These are phyloP conservation scores for Mus musculus DNA, from an alignment of 2,113 vertebrate species.

Conservation along the genomic window GRCm39 chr8:6704501-6705000, in stretches of 20 bases:
- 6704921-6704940: not conserved
- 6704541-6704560: not conserved
- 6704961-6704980: no score
- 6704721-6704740: not conserved
- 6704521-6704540: not conserved
- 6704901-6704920: not conserved
- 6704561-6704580: not conserved
- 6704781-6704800: not conserved
- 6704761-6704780: not conserved
- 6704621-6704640: not conserved
- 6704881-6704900: not conserved
- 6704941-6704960: not conserved
- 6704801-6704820: not conserved
- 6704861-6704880: no score
- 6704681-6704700: not conserved
- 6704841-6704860: not conserved
- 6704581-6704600: not conserved
- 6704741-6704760: not conserved
- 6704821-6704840: not conserved
- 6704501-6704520: not conserved
- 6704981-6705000: no score
- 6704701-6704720: not conserved
- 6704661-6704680: not conserved
- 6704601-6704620: not conserved
- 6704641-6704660: not conserved